A percentile compares a stretch with the other conserved stretches of the same genome.
Conservation (phyloP, 1,140 invertebrate species). For the Drosophila sucinea region DNA sequence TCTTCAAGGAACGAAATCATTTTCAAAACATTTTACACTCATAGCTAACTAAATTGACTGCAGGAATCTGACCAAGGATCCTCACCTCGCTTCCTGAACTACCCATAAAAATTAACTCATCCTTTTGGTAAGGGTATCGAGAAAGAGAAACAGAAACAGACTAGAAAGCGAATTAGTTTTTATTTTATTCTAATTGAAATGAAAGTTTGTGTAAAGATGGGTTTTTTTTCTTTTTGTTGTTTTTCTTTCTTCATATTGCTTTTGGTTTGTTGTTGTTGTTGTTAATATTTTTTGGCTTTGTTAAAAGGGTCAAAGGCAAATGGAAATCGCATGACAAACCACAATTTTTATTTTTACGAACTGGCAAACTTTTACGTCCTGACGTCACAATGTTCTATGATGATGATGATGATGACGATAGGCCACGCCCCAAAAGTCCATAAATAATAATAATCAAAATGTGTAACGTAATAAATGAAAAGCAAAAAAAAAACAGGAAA, state of each 20-base stretch:
- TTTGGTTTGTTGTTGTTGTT: conserved; percentile 12
- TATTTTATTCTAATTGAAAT: conserved; percentile 9
- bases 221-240: not conserved
- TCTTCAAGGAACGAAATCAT: too few relatives aligned
- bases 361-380: conserved; percentile 69
- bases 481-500: conserved; percentile 26
- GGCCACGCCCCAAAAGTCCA: conserved; percentile 11
- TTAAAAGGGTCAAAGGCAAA: conserved; percentile 10
- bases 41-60: too few relatives aligned
- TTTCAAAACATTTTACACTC: too few relatives aligned
- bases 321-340: conserved; percentile 73
- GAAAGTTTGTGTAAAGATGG: conserved; percentile 2
- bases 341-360: conserved; percentile 70
- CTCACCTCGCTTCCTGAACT: too few relatives aligned
- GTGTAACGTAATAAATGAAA: conserved; percentile 50
- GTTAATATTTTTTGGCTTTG: not conserved
- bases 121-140: not conserved
- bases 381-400: conserved; percentile 52
- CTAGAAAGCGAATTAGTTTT: conserved; percentile 5
- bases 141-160: not conserved
- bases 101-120: too few relatives aligned
- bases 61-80: too few relatives aligned
- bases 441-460: conserved; percentile 19
- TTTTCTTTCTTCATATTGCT: not conserved
- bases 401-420: not conserved